Evolutionary conservation across 2,113 vertebrate species (phyloP).

Genomic region (Verasper variegatus): DNA sequence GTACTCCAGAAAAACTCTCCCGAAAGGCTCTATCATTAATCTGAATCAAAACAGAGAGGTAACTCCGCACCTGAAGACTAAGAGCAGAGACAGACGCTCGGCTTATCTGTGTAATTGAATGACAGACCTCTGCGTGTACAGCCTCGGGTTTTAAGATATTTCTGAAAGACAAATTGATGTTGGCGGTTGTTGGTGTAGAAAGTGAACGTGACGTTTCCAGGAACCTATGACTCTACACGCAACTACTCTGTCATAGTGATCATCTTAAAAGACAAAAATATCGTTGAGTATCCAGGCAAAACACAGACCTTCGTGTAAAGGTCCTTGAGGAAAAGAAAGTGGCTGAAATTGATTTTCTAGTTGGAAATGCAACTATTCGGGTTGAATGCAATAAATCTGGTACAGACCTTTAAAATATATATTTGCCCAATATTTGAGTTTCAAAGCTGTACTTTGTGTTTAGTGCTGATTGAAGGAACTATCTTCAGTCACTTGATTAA

Average conservation of each 20-base stretch:
- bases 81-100: constrained; percentile 15
- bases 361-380: not conserved
- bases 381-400: not conserved
- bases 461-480: too few species aligned
- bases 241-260: not conserved
- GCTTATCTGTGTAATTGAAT: constrained; percentile 33
- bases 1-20: constrained; percentile 58
- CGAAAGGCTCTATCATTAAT: constrained; percentile 53
- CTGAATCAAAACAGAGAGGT: constrained; percentile 40
- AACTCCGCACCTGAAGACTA: constrained; percentile 25
- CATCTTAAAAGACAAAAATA: not conserved
- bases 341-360: not conserved
- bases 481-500: not conserved
- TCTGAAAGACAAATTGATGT: constrained; percentile 2
- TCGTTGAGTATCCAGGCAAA: not conserved
- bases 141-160: not conserved
- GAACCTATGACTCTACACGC: not conserved
- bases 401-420: not conserved
- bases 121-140: not conserved
- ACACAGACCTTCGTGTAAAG: not conserved
- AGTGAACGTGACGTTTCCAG: not conserved
- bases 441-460: not conserved
- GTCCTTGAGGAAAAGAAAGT: not conserved
- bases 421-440: too few species aligned
- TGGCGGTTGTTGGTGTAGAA: not conserved